phyloP scores from a whole-genome alignment of 2,888 invertebrate species.

The Podotricha telesiphe region DNA sequence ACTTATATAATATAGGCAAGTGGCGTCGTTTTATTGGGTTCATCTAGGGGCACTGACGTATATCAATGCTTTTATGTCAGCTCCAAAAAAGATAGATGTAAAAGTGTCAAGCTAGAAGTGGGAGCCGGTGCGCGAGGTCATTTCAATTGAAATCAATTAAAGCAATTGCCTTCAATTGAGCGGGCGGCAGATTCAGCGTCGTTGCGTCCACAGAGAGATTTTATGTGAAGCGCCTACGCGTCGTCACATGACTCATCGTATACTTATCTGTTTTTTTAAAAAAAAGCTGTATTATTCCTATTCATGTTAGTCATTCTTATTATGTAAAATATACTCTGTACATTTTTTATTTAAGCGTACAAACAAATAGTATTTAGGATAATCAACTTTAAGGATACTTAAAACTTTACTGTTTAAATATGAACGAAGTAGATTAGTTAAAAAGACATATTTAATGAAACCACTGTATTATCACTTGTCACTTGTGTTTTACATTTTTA shows the following conservation, averaged over 20 bases:
- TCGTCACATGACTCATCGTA: constrained; percentile 72
- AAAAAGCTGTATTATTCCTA: background rate
- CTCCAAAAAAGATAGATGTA: constrained; percentile 83
- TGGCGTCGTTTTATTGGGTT: constrained; percentile 49
- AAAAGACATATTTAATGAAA: too few relatives aligned
- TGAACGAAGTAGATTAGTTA: too few relatives aligned
- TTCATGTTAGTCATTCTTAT: too few relatives aligned
- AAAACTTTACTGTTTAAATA: too few relatives aligned
- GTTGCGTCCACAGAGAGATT: constrained; percentile 77
- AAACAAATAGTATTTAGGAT: too few relatives aligned
- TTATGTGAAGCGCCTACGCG: constrained; percentile 80
- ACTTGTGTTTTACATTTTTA: too few relatives aligned
- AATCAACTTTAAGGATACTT: too few relatives aligned
- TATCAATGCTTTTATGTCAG: constrained; percentile 76
- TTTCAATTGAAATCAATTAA: constrained; percentile 83
- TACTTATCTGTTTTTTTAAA: constrained; percentile 44
- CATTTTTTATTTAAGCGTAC: too few relatives aligned
- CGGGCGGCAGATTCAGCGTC: constrained; percentile 81
- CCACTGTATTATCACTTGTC: too few relatives aligned
- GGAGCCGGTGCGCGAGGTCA: constrained; percentile 81
- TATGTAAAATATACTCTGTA: too few relatives aligned
- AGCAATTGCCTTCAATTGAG: constrained; percentile 82
- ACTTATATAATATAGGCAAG: constrained; percentile 24
- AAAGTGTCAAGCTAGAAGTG: constrained; percentile 80
- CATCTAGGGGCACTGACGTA: constrained; percentile 67